These are phyloP conservation scores for Trachemys scripta DNA, from an alignment of 2,113 vertebrate genomes.

Conservation along the genomic window DNA sequence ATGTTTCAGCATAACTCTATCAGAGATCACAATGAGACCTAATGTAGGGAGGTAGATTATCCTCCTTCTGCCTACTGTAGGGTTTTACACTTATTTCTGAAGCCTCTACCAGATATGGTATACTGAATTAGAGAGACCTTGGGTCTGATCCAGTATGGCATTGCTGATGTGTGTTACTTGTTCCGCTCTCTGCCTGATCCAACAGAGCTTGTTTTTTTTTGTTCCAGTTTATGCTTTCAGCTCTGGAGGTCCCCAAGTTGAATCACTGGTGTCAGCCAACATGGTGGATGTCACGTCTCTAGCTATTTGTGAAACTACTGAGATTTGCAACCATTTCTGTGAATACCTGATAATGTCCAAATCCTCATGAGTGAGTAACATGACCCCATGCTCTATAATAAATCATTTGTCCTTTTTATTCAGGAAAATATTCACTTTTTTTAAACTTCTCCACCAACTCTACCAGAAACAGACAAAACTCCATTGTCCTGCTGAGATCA, in stretches of 20 bases:
- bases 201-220: not conserved
- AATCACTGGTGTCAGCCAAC: not conserved
- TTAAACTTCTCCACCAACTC: not conserved
- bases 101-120: not conserved
- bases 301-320: not conserved
- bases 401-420: not conserved
- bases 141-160: not conserved
- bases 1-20: not conserved
- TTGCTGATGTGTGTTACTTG: not conserved
- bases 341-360: not conserved
- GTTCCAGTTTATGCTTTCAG: not conserved
- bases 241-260: not conserved
- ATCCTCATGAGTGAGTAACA: not conserved
- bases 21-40: not conserved
- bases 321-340: not conserved
- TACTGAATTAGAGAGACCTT: not conserved
- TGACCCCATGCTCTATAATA: not conserved
- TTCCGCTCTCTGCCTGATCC: not conserved
- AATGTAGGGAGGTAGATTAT: not conserved
- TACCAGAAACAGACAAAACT: not conserved
- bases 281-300: not conserved
- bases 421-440: not conserved
- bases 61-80: fast-evolving
- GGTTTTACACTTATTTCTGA: not conserved
- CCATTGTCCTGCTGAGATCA: not conserved